Base-by-base conservation (phyloP, 2,113 vertebrate genomes). In the Lophotis ruficrista region DNA sequence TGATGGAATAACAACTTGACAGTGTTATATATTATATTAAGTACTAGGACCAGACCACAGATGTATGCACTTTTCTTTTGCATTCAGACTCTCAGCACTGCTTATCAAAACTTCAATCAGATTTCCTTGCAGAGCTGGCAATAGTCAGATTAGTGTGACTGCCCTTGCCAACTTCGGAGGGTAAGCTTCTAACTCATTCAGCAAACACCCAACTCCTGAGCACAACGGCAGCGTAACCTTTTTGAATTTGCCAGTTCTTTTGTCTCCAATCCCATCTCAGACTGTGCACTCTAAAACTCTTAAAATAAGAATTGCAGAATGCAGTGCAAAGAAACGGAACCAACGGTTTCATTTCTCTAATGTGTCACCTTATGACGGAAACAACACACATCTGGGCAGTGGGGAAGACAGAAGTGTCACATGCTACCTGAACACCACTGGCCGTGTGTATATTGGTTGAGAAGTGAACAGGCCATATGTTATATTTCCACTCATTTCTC, bases 311-410 rank as follows among this genome's bases (percentile, higher is more conserved):
- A 23, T 4, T 69, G 50, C n/a, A 82, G 82, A 95, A 84, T 14
- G 31, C 33, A 53, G 28, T 28, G 25, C 31, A 25, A 81, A 97
- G 95, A 94, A 96, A 96, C 73, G 93, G 97, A 97, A 97, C 91
- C 43, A 24, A 0, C 0, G 1, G 94, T 97, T 97, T 97, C 97
- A 22, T 82, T 97, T 97, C 95, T 54, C 64, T 71, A 37, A 15
- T 16, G 30, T 30, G 54, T 72, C 86, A 95, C 83, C 54, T 95
- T 70, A 53, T 79, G 61, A 64, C 30, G 88, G 71, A 90, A 95
- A 81, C 62, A 60, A 9, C 23, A 37, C 53, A 57, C 89, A 91
- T 89, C 95, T 94, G 96, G 75, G 72, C 10, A 73, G 50, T 16
- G 86, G 93, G 80, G 90, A 84, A 71, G 75, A 78, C 37, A 69